Base-by-base conservation (phyloP, 1,140 invertebrate genomes). In the Dryas iulia region DNA sequence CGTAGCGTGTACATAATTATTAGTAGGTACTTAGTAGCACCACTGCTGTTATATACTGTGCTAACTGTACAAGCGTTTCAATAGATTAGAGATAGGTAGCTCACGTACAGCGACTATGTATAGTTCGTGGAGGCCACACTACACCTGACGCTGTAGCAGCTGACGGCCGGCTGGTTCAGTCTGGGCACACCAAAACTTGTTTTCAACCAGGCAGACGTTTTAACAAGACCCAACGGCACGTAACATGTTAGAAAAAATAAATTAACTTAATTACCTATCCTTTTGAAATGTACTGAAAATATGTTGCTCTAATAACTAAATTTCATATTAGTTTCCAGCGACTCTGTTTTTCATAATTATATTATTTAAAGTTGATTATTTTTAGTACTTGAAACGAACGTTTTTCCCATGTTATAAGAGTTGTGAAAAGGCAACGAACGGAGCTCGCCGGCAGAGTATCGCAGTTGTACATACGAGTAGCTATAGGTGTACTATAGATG, bases 101-200 rank as follows among this genome's bases (percentile, higher is more conserved):
- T 18, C 59, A 62, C 59, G 14, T 28, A 77, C 8, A 47, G 39
- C 69, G 80, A n/a, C n/a, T 82, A 73, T 77, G 80, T 78, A 72
- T 74, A 67, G 71, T 76, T 75, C 71, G 71, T 79, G 39, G 83
- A 84, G 81, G 79, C 84, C 81, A 81, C 83, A 74, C 78, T 86
- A 84, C 88, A 90, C 84, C 88, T 89, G 86, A 89, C 86, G 81
- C 76, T 72, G 84, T 76, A 79, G 82, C 88, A 89, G 86, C 85
- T 90, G 86, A 78, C 86, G 71, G 82, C 81, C 85, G 82, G 82
- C 83, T 86, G 86, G 80, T 79, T 81, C 77, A 77, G 78, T 74
- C 71, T 82, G 79, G 77, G 78, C 79, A 84, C 78, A 81, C 78
- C 81, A 57, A 89, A 89, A 89, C 87, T 87, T 69, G 87, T 89